Conservation (phyloP, 2,888 invertebrate genomes). For the Druceiella hillmani region DNA sequence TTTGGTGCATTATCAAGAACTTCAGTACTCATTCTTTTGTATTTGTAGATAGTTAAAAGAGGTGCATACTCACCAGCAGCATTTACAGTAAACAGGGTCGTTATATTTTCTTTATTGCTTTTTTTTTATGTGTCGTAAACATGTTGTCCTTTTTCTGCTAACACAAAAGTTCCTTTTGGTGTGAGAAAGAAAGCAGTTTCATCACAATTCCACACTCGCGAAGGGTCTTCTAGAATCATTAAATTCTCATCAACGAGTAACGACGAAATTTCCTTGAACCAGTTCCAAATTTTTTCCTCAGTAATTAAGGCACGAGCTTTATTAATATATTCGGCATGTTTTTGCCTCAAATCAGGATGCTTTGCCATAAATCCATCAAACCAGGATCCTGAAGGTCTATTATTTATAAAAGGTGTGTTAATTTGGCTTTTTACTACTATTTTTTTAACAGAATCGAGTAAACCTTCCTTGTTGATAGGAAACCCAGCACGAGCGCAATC, state of each 20-base stretch:
- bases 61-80: too few relatives aligned
- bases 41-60: too few relatives aligned
- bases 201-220: slow-evolving; percentile 12
- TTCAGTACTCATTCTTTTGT: too few relatives aligned
- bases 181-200: slow-evolving; percentile 18
- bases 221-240: slow-evolving; percentile 11
- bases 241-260: neutral
- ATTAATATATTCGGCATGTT: slow-evolving; percentile 24
- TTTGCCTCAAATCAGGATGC: slow-evolving; percentile 22
- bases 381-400: slow-evolving; percentile 21
- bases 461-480: slow-evolving; percentile 23
- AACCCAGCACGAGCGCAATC: slow-evolving; percentile 22
- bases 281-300: slow-evolving; percentile 19
- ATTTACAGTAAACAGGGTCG: too few relatives aligned
- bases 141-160: slow-evolving; percentile 17
- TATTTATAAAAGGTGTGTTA: slow-evolving; percentile 22
- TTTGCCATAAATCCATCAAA: slow-evolving; percentile 20
- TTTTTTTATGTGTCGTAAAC: too few relatives aligned
- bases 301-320: slow-evolving; percentile 23
- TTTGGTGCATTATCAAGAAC: too few relatives aligned
- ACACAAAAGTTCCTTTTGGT: slow-evolving; percentile 18
- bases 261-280: too few relatives aligned
- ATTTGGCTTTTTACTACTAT: slow-evolving; percentile 20
- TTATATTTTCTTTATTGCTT: too few relatives aligned
- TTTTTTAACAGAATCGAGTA: slow-evolving; percentile 23